phyloP scores from a whole-genome alignment of 1,140 invertebrate species.

The Macrosteles quadrilineatus region DNA sequence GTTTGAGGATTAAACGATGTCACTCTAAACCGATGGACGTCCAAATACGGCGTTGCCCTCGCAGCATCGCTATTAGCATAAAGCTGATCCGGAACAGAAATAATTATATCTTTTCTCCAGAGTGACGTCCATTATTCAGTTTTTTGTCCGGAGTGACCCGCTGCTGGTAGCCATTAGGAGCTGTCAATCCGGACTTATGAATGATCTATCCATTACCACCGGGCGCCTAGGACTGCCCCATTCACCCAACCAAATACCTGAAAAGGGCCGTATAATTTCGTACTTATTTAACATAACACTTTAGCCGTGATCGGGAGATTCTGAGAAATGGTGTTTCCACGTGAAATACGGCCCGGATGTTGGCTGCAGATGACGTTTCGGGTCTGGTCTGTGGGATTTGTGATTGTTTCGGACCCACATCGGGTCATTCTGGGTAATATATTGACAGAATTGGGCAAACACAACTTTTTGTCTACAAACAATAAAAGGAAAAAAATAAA shows the following conservation, averaged over 20 bases:
- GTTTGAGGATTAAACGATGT: conserved; percentile 24
- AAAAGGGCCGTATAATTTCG: conserved; percentile 23
- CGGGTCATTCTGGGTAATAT: too few relatives aligned
- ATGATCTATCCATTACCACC: conserved; percentile 21
- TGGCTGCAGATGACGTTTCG: background rate
- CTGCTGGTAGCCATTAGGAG: conserved; percentile 16
- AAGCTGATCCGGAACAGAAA: conserved; percentile 13
- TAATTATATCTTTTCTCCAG: conserved; percentile 24
- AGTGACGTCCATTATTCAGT: conserved; percentile 22
- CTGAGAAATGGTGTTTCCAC: conserved; percentile 9
- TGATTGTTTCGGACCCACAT: too few relatives aligned
- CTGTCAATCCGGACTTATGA: conserved; percentile 24
- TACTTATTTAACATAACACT: conserved; percentile 25
- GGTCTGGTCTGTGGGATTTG: too few relatives aligned
- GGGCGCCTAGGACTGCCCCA: background rate
- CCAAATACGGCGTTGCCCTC: background rate
- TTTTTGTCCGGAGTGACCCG: conserved; percentile 11
- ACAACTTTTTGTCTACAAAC: too few relatives aligned
- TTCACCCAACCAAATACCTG: conserved; percentile 8
- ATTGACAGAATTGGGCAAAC: too few relatives aligned
- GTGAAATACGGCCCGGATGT: background rate
- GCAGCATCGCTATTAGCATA: conserved; percentile 13
- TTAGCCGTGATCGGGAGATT: conserved; percentile 4
- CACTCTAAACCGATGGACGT: background rate
- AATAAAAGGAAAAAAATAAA: too few relatives aligned